A percentile compares a stretch with the other conserved stretches of the same genome.
phyloP scores from a whole-genome alignment of 2,797 vertebrate genomes.

The Acanthurus leucopareius region DNA sequence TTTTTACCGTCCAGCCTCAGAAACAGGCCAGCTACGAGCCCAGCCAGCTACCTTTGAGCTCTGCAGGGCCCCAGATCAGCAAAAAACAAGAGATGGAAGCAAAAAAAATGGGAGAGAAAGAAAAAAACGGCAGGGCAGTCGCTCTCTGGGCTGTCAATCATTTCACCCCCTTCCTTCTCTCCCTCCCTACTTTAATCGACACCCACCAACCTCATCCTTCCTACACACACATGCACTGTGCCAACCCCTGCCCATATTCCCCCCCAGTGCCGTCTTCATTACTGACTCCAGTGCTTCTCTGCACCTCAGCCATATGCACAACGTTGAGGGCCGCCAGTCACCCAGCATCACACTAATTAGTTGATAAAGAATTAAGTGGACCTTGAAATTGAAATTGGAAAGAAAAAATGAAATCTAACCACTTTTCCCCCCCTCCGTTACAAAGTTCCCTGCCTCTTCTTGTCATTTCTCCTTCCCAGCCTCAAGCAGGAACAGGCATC shows the following conservation, averaged over 20 bases:
- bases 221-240: slow-evolving; percentile 50
- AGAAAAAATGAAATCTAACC: slow-evolving; percentile 85
- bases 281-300: slow-evolving; percentile 91
- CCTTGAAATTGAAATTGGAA: slow-evolving; percentile 99
- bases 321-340: slow-evolving; percentile 93
- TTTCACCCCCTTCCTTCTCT: slow-evolving; percentile 61
- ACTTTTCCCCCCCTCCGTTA: slow-evolving; percentile 71
- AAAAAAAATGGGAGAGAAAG: slow-evolving; percentile 26
- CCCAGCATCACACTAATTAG: slow-evolving; percentile 94
- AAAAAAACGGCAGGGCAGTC: slow-evolving; percentile 77
- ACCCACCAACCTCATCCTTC: slow-evolving; percentile 59
- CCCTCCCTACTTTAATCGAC: slow-evolving; percentile 85
- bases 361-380: slow-evolving; percentile 97
- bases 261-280: slow-evolving; percentile 89
- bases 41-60: slow-evolving; percentile 86
- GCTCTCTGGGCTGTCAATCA: slow-evolving; percentile 90
- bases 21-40: slow-evolving; percentile 84
- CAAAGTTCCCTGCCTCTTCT: slow-evolving; percentile 65
- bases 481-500: slow-evolving; percentile 60
- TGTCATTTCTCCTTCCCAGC: slow-evolving; percentile 60
- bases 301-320: slow-evolving; percentile 93
- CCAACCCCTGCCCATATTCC: slow-evolving; percentile 72
- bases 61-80: slow-evolving; percentile 86
- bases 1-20: slow-evolving; percentile 86
- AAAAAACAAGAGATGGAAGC: slow-evolving; percentile 70